phyloP scores from a whole-genome alignment of 2,888 invertebrate genomes.

The Lithophane semibrunnea region DNA sequence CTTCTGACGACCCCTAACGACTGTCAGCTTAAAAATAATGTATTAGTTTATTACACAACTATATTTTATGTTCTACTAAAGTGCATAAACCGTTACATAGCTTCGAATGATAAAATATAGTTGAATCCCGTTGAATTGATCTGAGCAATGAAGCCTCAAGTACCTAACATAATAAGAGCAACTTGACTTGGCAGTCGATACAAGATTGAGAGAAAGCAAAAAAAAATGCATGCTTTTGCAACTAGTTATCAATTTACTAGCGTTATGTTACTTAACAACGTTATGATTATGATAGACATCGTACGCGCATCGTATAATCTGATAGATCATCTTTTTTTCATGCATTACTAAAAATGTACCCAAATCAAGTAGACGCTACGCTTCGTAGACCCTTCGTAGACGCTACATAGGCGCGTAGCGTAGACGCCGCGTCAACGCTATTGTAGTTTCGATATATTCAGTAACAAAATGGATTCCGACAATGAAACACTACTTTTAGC shows the following conservation, averaged over 20 bases:
- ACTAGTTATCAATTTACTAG: conserved; percentile 2
- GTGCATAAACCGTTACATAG: not conserved
- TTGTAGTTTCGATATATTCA: not conserved
- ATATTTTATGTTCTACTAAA: too few relatives aligned
- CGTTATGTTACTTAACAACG: not conserved
- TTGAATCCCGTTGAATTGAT: conserved; percentile 16
- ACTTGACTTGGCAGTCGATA: not conserved
- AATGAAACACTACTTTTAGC: not conserved
- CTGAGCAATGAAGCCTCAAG: not conserved
- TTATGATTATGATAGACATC: not conserved
- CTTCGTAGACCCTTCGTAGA: not conserved
- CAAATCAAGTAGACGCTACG: not conserved
- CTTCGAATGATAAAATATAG: not conserved
- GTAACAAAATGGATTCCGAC: not conserved
- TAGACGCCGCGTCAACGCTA: not conserved
- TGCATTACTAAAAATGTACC: not conserved
- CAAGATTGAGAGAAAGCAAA: not conserved
- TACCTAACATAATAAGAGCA: not conserved
- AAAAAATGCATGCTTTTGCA: not conserved
- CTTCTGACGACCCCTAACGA: too few relatives aligned
- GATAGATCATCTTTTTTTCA: too few relatives aligned
- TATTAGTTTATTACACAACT: not conserved
- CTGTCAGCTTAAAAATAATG: too few relatives aligned
- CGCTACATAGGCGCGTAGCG: not conserved
- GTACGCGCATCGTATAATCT: not conserved